Percentiles rank a stretch among this genome's conserved stretches.
These are phyloP conservation scores for Bothrops jararaca DNA, from an alignment of 2,113 vertebrate genomes.

Conservation along the genomic window DNA sequence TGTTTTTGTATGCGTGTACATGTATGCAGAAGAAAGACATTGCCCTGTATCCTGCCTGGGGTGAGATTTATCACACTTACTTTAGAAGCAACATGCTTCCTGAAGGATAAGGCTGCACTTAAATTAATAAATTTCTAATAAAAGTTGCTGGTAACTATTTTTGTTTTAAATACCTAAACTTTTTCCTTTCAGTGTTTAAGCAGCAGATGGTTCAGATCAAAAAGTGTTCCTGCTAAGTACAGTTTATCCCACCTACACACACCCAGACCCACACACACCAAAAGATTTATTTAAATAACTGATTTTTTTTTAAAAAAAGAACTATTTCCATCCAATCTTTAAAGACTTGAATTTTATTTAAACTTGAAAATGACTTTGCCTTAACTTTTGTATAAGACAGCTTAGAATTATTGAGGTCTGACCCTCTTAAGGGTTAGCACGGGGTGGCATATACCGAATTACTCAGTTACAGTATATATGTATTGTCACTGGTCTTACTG, in stretches of 20 bases:
- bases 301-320: slow-evolving; percentile 70
- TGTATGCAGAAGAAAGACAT: slow-evolving; percentile 63
- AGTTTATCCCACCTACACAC: slow-evolving; percentile 78
- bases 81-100: slow-evolving; percentile 72
- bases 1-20: slow-evolving; percentile 42
- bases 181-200: slow-evolving; percentile 75
- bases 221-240: slow-evolving; percentile 73
- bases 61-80: slow-evolving; percentile 69
- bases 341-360: slow-evolving; percentile 99
- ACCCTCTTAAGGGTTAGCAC: slow-evolving; percentile 71
- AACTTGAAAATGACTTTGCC: slow-evolving; percentile 99
- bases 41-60: slow-evolving; percentile 60
- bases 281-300: slow-evolving; percentile 80
- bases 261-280: not conserved
- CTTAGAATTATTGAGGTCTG: slow-evolving; percentile 86
- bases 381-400: slow-evolving; percentile 98
- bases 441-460: slow-evolving; percentile 73
- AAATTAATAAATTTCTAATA: slow-evolving; percentile 81
- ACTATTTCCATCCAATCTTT: slow-evolving; percentile 95
- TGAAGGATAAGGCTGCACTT: slow-evolving; percentile 89
- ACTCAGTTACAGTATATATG: slow-evolving; percentile 73
- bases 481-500: slow-evolving; percentile 75
- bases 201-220: slow-evolving; percentile 70
- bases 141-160: slow-evolving; percentile 81
- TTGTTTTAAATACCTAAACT: slow-evolving; percentile 77